Base-by-base conservation (phyloP, 2,888 invertebrate species). In the Psylliodes chrysocephalus region DNA sequence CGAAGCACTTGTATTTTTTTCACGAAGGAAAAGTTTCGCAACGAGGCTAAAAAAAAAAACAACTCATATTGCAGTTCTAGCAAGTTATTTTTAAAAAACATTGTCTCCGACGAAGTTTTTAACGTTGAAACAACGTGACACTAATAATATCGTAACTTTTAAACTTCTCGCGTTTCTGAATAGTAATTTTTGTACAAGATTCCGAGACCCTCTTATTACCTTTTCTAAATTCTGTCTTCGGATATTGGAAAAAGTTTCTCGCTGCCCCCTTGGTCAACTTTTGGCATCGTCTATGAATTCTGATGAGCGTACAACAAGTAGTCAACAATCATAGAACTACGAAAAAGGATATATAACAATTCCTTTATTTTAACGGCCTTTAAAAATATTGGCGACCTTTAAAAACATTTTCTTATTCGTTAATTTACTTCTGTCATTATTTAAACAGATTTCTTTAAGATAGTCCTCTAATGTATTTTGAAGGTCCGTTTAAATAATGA, bases 41-140 rank as follows among this genome's bases (percentile, higher is more conserved):
- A 14, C 19, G 52, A 4, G 49, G 15, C n/a, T 14, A 8, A n/a
- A 35, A 49, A 52, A 52, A 52, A 52, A 52, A 52, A 35, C 52
- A 38, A 52, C 52, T 38, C 52, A 49, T 52, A 52, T 52, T 19
- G 33, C 38, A 35, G 35, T 35, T 52, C 12, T n/a, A 12, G 49
- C 15, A 15, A 52, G 35, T 15, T 52, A 17, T 52, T 52, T 35
- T 35, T 35, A 52, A 52, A 52, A 52, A 52, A 52, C 52, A 52
- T 35, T 52, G 35, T 33, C 52, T 17, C 52, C 22, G 12, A 14
- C 15, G 12, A 52, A 52, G 52, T 52, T 52, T 52, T 52, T 52
- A 52, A 52, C 28, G 52, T 22, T 38, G 38, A 52, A 33, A 52
- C 52, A 52, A 52, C 52, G 52, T 52, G 52, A 52, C 52, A 52